A percentile compares a stretch with the other conserved stretches of the same genome.
Evolutionary conservation across 2,113 vertebrate genomes (phyloP).

Genomic region (Pygoscelis adeliae): DNA sequence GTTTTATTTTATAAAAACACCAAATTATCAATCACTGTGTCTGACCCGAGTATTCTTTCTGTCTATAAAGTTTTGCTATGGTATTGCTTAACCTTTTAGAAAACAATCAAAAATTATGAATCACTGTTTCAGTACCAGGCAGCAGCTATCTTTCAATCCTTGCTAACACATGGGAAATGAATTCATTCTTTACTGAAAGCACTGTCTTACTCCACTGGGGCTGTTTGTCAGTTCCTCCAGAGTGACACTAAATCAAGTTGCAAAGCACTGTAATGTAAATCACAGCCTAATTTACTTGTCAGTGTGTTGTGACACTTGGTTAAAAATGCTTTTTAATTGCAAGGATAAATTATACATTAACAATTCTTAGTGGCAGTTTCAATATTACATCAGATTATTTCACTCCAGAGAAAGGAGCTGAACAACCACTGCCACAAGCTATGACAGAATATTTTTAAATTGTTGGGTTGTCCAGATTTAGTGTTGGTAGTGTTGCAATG

Average conservation of each 20-base stretch:
- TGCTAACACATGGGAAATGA: constrained; percentile 41
- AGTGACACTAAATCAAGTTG: constrained; percentile 76
- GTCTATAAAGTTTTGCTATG: background rate
- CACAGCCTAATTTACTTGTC: constrained; percentile 83
- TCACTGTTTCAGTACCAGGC: background rate
- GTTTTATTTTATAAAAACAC: background rate
- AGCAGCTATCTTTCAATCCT: constrained; percentile 27
- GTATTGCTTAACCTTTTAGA: background rate
- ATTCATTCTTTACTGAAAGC: constrained; percentile 56
- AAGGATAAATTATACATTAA: constrained; percentile 83
- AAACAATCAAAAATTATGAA: constrained; percentile 43
- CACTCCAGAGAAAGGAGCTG: constrained; percentile 27
- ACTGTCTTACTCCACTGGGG: constrained; percentile 48
- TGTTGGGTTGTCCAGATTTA: background rate
- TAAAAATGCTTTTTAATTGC: constrained; percentile 86
- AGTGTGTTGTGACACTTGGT: constrained; percentile 82
- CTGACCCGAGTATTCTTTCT: background rate
- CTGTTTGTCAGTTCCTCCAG: constrained; percentile 74
- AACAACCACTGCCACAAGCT: constrained; percentile 37
- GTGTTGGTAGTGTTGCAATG: background rate
- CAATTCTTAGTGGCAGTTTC: constrained; percentile 77
- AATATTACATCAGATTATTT: constrained; percentile 73
- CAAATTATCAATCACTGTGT: background rate
- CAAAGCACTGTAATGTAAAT: constrained; percentile 77
- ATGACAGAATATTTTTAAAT: constrained; percentile 46